Percentiles rank a stretch among this genome's conserved stretches.
Evolutionary conservation across 2,888 invertebrate species (phyloP).

Genomic region (Drosophila aldrichi): DNA sequence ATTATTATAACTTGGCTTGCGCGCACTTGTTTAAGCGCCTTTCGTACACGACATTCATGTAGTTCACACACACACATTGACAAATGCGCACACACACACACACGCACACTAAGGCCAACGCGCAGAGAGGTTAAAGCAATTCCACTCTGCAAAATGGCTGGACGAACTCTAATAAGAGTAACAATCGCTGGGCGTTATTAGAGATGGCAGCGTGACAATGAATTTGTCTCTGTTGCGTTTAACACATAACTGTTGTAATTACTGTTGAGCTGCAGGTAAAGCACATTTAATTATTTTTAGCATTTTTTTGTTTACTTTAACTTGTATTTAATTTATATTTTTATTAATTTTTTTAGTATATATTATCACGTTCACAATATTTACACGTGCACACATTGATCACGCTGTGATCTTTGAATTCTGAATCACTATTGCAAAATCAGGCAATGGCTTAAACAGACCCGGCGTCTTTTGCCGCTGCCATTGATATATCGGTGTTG

Average conservation of each 20-base stretch:
- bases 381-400: neutral
- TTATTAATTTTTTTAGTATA: neutral
- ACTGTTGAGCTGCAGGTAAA: neutral
- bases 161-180: slow-evolving; percentile 34
- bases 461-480: slow-evolving; percentile 54
- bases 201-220: slow-evolving; percentile 36
- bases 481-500: slow-evolving; percentile 27
- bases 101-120: slow-evolving; percentile 10
- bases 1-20: slow-evolving; percentile 48
- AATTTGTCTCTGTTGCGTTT: neutral
- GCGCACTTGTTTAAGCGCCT: slow-evolving; percentile 63
- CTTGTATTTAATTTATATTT: neutral
- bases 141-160: slow-evolving; percentile 48
- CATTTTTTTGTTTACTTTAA: neutral
- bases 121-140: slow-evolving; percentile 51
- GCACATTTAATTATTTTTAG: neutral
- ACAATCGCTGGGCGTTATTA: slow-evolving; percentile 6
- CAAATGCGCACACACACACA: slow-evolving; percentile 1
- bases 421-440: slow-evolving; percentile 38
- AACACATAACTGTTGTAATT: neutral
- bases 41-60: slow-evolving; percentile 47
- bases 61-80: slow-evolving; percentile 31
- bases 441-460: slow-evolving; percentile 43
- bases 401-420: slow-evolving; percentile 20
- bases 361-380: neutral